phyloP scores from a whole-genome alignment of 1,140 invertebrate species.

The Conus betulinus region DNA sequence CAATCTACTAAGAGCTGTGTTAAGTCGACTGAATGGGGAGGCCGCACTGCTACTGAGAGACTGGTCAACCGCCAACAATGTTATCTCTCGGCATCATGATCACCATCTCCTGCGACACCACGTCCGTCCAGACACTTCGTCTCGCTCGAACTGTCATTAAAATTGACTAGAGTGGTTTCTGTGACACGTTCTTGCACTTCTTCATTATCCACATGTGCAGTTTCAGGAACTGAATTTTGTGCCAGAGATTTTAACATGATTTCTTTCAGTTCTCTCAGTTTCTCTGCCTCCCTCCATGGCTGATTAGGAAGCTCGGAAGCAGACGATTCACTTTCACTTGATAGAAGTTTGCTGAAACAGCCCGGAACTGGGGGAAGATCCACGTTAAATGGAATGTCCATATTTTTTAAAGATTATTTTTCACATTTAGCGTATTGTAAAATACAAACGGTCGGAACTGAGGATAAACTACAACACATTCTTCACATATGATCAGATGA shows the following conservation, averaged over 20 bases:
- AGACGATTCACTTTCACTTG: slow-evolving; percentile 14
- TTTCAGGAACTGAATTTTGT: background rate
- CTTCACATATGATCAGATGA: slow-evolving; percentile 13
- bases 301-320: slow-evolving; percentile 24
- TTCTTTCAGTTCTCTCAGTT: slow-evolving; percentile 28
- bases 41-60: background rate
- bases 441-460: too few species aligned
- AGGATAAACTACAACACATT: background rate
- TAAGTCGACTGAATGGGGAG: background rate
- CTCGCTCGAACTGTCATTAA: background rate
- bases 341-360: slow-evolving; percentile 36
- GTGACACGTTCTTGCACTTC: background rate
- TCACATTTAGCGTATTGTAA: background rate
- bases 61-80: background rate
- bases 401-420: background rate
- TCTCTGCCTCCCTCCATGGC: slow-evolving; percentile 32
- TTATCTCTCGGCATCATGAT: background rate
- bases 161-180: background rate
- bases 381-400: slow-evolving; percentile 20
- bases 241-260: slow-evolving; percentile 32
- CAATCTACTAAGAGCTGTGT: background rate
- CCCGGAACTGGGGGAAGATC: slow-evolving; percentile 33
- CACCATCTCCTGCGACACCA: background rate
- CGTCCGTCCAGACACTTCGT: background rate
- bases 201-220: background rate